phyloP scores from a whole-genome alignment of 2,888 invertebrate genomes.

The Polylopha cassiicola region DNA sequence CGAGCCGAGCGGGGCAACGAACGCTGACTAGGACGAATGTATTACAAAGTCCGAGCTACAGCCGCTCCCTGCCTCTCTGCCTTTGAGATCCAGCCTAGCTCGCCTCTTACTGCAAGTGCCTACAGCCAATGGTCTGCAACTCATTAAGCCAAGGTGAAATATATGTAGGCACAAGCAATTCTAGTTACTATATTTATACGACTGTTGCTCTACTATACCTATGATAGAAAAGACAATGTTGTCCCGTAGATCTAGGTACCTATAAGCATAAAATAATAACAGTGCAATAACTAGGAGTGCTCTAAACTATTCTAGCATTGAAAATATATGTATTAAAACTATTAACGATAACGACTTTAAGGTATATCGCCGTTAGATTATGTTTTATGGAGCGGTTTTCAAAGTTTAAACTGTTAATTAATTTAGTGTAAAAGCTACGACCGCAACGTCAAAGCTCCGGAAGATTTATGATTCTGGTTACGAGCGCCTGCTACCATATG shows the following conservation, averaged over 20 bases:
- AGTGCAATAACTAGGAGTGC: too few species aligned
- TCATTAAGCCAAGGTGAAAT: conserved; percentile 69
- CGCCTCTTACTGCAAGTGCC: conserved; percentile 66
- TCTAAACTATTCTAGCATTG: too few species aligned
- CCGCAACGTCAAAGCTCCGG: conserved; percentile 13
- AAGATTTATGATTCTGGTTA: conserved; percentile 19
- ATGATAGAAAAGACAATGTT: conserved; percentile 8
- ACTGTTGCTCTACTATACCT: conserved; percentile 12
- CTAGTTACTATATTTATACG: conserved; percentile 29
- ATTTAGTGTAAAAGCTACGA: conserved; percentile 5
- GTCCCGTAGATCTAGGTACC: conserved; percentile 9
- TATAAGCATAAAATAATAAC: too few species aligned
- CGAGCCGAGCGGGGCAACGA: conserved; percentile 67
- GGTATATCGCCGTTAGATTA: too few species aligned
- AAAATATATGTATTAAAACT: too few species aligned
- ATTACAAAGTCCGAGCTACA: conserved; percentile 74
- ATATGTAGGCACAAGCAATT: conserved; percentile 28
- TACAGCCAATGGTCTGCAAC: conserved; percentile 55
- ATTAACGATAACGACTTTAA: too few species aligned
- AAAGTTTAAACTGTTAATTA: conserved; percentile 7
- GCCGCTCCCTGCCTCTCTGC: conserved; percentile 71
- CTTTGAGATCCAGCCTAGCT: conserved; percentile 70
- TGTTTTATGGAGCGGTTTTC: too few species aligned
- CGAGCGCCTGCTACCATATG: conserved; percentile 15
- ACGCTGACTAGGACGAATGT: conserved; percentile 75